These are phyloP conservation scores for Ceratosolen fusciceps DNA, from an alignment of 1,140 invertebrate genomes.

Conservation along the genomic window DNA sequence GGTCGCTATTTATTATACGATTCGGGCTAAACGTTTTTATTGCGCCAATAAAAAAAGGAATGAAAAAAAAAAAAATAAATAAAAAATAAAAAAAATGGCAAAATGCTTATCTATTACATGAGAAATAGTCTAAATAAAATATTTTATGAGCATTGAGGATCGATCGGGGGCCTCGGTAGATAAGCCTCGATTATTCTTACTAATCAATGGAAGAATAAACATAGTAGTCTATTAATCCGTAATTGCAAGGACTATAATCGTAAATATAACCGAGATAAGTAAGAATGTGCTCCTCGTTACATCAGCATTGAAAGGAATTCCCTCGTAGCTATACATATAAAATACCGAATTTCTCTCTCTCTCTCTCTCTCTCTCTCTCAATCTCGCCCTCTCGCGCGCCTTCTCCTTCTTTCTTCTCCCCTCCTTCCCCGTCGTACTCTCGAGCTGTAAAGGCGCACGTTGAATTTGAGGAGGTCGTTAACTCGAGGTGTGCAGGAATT, in stretches of 20 bases:
- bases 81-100: too few relatives aligned
- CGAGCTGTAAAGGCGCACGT: slow-evolving; percentile 34
- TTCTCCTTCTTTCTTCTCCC: slow-evolving; percentile 2
- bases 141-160: not conserved
- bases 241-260: slow-evolving; percentile 28
- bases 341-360: slow-evolving; percentile 18
- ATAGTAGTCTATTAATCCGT: not conserved
- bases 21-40: not conserved
- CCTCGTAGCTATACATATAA: slow-evolving; percentile 10
- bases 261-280: not conserved
- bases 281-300: not conserved
- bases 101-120: not conserved
- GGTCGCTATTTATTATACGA: not conserved
- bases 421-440: slow-evolving; percentile 6
- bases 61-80: too few relatives aligned
- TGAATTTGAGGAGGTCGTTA: slow-evolving; percentile 45
- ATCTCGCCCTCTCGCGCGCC: slow-evolving; percentile 27
- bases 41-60: not conserved
- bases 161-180: not conserved
- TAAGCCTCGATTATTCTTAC: not conserved
- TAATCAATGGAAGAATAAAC: not conserved
- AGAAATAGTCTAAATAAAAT: slow-evolving; percentile 8
- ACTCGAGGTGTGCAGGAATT: slow-evolving; percentile 38
- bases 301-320: slow-evolving; percentile 29
- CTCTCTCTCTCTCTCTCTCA: slow-evolving; percentile 19